A percentile compares a stretch with the other conserved stretches of the same genome.
Conservation (phyloP, 2,888 invertebrate species). For the Trissolcus japonicus region DNA sequence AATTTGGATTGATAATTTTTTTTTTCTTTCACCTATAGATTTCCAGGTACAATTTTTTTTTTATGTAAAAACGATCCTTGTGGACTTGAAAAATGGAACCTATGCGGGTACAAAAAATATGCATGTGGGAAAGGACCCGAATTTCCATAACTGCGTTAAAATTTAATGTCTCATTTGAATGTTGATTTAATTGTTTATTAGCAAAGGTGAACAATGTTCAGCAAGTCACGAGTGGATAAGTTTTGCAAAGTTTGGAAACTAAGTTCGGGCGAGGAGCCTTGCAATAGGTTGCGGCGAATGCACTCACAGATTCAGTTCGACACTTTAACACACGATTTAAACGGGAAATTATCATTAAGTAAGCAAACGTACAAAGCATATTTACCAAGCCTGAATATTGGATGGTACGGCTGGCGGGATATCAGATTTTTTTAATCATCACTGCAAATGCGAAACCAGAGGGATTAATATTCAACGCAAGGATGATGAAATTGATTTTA, state of each 20-base stretch:
- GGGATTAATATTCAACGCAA: background rate
- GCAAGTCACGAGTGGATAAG: slow-evolving; percentile 51
- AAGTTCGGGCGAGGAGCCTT: slow-evolving; percentile 29
- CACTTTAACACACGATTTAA: slow-evolving; percentile 55
- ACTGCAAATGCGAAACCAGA: background rate
- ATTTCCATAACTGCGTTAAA: slow-evolving; percentile 34
- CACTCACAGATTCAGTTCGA: slow-evolving; percentile 52
- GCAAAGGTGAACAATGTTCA: slow-evolving; percentile 45
- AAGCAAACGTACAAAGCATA: slow-evolving; percentile 27
- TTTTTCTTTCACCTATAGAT: background rate
- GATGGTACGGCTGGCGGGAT: background rate
- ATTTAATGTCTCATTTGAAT: slow-evolving; percentile 43
- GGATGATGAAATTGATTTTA: slow-evolving; percentile 7
- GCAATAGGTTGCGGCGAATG: slow-evolving; percentile 47
- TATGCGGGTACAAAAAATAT: background rate
- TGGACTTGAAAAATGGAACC: background rate
- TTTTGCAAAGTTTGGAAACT: slow-evolving; percentile 50
- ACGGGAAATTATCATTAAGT: slow-evolving; percentile 51
- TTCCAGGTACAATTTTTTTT: too few species aligned
- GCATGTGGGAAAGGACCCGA: background rate
- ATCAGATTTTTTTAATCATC: slow-evolving; percentile 1
- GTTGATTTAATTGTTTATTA: slow-evolving; percentile 50
- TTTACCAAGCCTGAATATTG: slow-evolving; percentile 9
- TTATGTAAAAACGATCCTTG: background rate
- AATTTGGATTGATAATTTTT: slow-evolving; percentile 45